These are phyloP conservation scores for Anhinga rufa DNA, from an alignment of 2,113 vertebrate genomes.

Conservation along the genomic window DNA sequence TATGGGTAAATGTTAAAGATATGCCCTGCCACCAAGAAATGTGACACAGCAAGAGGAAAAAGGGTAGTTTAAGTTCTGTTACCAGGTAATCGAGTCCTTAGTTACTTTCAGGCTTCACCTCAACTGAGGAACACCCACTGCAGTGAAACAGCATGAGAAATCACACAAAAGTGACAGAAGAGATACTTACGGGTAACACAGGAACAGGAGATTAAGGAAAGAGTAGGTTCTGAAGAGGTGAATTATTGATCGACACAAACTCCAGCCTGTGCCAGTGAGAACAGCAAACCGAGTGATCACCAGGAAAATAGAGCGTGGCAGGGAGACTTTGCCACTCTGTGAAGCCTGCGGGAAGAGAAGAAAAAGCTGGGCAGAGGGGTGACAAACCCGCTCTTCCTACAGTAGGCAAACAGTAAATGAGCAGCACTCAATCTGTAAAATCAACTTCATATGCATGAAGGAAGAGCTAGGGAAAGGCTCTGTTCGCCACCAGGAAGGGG, in stretches of 20 bases:
- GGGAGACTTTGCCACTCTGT: slow-evolving; percentile 90
- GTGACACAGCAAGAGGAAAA: not conserved
- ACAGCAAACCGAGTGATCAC: slow-evolving; percentile 93
- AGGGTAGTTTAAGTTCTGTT: not conserved
- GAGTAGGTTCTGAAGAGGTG: slow-evolving; percentile 96
- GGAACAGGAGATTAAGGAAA: slow-evolving; percentile 94
- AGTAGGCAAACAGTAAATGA: not conserved
- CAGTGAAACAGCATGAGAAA: not conserved
- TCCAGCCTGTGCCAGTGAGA: slow-evolving; percentile 94
- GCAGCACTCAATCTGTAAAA: not conserved
- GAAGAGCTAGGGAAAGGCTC: not conserved
- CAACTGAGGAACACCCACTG: not conserved
- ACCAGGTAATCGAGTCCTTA: not conserved
- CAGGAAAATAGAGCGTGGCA: slow-evolving; percentile 90
- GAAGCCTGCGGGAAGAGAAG: slow-evolving; percentile 80
- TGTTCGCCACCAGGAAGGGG: not conserved
- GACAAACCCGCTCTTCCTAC: not conserved
- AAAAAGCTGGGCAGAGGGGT: not conserved
- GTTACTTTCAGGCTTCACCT: not conserved
- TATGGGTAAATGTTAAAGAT: not conserved
- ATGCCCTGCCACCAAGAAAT: not conserved
- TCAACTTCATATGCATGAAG: fast-evolving
- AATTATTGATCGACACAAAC: slow-evolving; percentile 91
- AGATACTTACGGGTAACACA: slow-evolving; percentile 96
- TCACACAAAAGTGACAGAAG: not conserved